phyloP scores from a whole-genome alignment of 2,797 vertebrate genomes.

The Diceros bicornis region DNA sequence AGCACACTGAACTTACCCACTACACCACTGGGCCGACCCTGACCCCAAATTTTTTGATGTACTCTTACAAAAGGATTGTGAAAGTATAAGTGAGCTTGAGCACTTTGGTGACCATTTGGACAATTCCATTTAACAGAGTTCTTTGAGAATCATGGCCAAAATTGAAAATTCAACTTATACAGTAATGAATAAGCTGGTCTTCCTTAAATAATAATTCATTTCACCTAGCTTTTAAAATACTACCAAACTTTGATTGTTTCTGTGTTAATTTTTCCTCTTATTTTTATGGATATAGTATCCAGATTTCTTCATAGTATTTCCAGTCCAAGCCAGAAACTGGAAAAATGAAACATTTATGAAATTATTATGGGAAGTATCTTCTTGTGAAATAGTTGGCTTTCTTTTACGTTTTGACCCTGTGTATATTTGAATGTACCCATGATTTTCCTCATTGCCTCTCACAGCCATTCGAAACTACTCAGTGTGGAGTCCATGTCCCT shows the following conservation, averaged over 20 bases:
- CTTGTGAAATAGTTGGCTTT: not conserved
- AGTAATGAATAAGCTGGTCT: not conserved
- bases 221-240: constrained; percentile 18
- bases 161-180: not conserved
- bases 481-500: rapidly evolving
- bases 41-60: too few species aligned
- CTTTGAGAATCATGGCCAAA: not conserved
- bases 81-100: not conserved
- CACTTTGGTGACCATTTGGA: not conserved
- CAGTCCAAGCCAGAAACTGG: not conserved
- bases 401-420: not conserved
- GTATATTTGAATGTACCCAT: rapidly evolving
- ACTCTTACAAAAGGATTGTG: not conserved
- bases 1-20: too few species aligned
- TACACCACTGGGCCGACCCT: too few species aligned
- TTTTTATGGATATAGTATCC: not conserved
- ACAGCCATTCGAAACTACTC: not conserved
- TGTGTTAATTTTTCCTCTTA: not conserved
- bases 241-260: not conserved
- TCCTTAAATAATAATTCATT: not conserved
- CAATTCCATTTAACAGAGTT: not conserved
- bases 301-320: constrained; percentile 14
- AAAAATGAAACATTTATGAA: not conserved
- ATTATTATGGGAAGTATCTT: not conserved
- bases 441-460: not conserved